Evolutionary conservation across 2,888 invertebrate genomes (phyloP), one percentile per base, ranked within the genome.

Genomic region (Mythimna lalbum): DNA sequence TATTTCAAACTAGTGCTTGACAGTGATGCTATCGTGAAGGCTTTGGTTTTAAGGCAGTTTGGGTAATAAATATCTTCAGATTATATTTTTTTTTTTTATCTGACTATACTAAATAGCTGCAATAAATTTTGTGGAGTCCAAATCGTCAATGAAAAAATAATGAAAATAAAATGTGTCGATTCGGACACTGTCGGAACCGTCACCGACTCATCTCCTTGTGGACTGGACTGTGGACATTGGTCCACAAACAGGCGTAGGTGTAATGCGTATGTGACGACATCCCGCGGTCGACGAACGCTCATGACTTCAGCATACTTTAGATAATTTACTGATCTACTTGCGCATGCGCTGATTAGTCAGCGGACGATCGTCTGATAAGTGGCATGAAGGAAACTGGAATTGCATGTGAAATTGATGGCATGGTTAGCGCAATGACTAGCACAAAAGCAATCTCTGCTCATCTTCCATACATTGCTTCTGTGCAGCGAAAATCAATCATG

Each of bases 271-370:
- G 69, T 79, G 84, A 82, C 83, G 74, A 76, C 74, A 83, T 66
- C 39, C 57, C 69, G 79, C 79, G 85, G 84, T 83, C 82, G 73
- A 76, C 62, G 82, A 49, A 78, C 85, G 84, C 76, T 63, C 72
- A 78, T 81, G 84, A 78, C 81, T 84, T 62, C 62, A 78, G 63
- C 33, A 73, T 72, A 68, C 69, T 73, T 73, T 50, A 69, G 76
- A 73, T 57, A 75, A 69, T 75, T 73, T n/a, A 52, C 73, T 61
- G 74, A 75, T 75, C 76, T 65, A 67, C 76, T 76, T 84, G 74
- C 80, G 75, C 80, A 78, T 76, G 74, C 66, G 62, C 74, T 83
- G 74, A 84, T 84, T 78, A 82, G 62, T 66, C 56, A 69, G 57
- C 75, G 52, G 62, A 66, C 43, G 64, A 70, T 73, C 69, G 67